phyloP scores from a whole-genome alignment of 2,113 vertebrate species.

The Echinops telfairi region DNA sequence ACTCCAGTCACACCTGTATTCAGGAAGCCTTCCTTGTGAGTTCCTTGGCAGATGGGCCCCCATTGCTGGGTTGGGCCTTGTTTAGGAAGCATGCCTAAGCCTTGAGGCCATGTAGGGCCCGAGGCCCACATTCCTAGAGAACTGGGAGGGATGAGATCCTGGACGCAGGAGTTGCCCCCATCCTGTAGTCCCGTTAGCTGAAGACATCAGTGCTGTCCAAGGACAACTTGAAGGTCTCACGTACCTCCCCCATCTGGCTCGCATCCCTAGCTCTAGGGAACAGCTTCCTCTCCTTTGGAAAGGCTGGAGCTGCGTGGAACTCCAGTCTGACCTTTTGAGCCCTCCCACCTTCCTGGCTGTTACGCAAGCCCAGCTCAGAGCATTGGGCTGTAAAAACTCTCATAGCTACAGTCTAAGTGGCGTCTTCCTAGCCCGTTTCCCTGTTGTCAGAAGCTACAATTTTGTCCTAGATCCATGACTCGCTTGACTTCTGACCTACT shows the following conservation, averaged over 20 bases:
- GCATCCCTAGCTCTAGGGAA: not conserved
- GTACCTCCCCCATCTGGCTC: constrained; percentile 13
- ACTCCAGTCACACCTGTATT: constrained; percentile 17
- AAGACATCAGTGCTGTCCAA: constrained; percentile 14
- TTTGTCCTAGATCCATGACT: constrained; percentile 10
- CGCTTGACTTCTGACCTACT: not conserved
- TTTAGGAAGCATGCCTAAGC: not conserved
- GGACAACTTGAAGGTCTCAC: constrained; percentile 28
- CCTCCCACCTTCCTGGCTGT: constrained; percentile 62
- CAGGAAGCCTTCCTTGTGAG: constrained; percentile 6
- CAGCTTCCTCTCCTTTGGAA: not conserved
- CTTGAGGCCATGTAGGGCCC: not conserved
- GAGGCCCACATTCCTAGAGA: constrained; percentile 40
- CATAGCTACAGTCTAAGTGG: not conserved
- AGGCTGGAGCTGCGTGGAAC: constrained; percentile 59
- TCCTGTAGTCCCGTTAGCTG: constrained; percentile 37
- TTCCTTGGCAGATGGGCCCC: not conserved
- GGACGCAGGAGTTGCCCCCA: constrained; percentile 22
- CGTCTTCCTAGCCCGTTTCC: constrained; percentile 34
- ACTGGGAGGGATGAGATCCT: constrained; percentile 32
- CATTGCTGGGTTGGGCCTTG: not conserved
- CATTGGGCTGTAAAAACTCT: constrained; percentile 52
- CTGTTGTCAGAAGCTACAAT: constrained; percentile 39
- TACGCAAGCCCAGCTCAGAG: constrained; percentile 32
- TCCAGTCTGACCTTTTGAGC: constrained; percentile 71